Conservation (phyloP, 2,797 vertebrate genomes). For the Clarias laeviceps region DNA sequence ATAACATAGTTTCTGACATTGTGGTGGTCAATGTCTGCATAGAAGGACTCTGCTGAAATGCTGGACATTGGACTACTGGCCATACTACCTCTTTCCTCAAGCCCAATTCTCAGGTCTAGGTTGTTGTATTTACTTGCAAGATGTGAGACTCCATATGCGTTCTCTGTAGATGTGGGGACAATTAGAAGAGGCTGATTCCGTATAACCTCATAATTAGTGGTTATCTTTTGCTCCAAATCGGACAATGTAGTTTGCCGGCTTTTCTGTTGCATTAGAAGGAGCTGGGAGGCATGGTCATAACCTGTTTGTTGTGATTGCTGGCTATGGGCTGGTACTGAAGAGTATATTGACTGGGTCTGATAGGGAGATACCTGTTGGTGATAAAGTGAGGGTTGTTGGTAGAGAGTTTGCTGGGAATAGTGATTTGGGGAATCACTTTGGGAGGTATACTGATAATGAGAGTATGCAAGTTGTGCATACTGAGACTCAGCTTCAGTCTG, state of each 20-base stretch:
- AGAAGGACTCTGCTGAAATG: slow-evolving; percentile 97
- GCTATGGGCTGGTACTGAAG: slow-evolving; percentile 85
- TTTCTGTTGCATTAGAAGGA: slow-evolving; percentile 93
- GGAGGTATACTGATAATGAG: slow-evolving; percentile 91
- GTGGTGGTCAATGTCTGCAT: slow-evolving; percentile 95
- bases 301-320: slow-evolving; percentile 84
- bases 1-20: slow-evolving; percentile 91
- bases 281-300: slow-evolving; percentile 87
- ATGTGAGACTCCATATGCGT: slow-evolving; percentile 86
- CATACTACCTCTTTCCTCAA: slow-evolving; percentile 93
- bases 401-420: slow-evolving; percentile 88
- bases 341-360: slow-evolving; percentile 83
- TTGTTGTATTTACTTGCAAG: slow-evolving; percentile 89
- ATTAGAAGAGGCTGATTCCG: slow-evolving; percentile 94
- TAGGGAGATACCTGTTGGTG: slow-evolving; percentile 94
- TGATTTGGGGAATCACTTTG: slow-evolving; percentile 92
- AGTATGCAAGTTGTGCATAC: slow-evolving; percentile 90
- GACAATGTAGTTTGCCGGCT: slow-evolving; percentile 83
- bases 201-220: slow-evolving; percentile 94
- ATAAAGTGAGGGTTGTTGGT: slow-evolving; percentile 90
- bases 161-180: slow-evolving; percentile 90
- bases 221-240: slow-evolving; percentile 94
- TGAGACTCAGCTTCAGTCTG: slow-evolving; percentile 93
- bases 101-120: slow-evolving; percentile 90
- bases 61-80: slow-evolving; percentile 97